Evolutionary conservation across 2,888 invertebrate species (phyloP).

Genomic region (Trissolcus japonicus): DNA sequence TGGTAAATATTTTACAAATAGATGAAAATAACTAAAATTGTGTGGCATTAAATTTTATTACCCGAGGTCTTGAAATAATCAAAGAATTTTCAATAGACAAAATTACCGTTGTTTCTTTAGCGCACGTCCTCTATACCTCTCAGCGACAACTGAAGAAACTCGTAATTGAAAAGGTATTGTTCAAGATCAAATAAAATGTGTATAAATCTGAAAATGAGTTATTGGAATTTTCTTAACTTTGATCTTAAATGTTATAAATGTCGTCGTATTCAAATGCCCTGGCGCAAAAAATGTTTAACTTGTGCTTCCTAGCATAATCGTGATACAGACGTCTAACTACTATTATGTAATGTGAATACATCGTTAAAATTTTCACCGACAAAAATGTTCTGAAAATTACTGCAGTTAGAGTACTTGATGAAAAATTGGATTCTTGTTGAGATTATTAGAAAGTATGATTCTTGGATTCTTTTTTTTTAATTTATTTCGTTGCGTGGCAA

Average conservation of each 20-base stretch:
- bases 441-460: no score
- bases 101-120: conserved; percentile 42
- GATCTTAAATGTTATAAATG: conserved; percentile 4
- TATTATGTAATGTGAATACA: conserved; percentile 10
- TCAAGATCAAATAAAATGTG: no score
- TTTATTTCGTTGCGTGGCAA: no score
- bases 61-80: conserved; percentile 39
- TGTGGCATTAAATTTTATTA: conserved; percentile 32
- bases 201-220: conserved; percentile 16
- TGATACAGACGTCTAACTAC: conserved; percentile 2
- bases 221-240: conserved; percentile 14
- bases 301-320: no score
- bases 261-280: no score
- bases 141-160: conserved; percentile 28
- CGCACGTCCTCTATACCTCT: conserved; percentile 23
- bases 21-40: conserved; percentile 11
- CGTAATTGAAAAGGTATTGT: no score
- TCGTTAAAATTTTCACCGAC: no score
- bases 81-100: conserved; percentile 41
- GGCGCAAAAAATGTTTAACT: no score
- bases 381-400: no score
- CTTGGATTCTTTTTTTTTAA: no score
- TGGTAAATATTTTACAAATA: background rate
- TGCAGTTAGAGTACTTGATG: no score
- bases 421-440: no score